Percentiles rank a stretch among this genome's conserved stretches.
These are phyloP conservation scores for Cacoxenus indagator DNA, from an alignment of 2,888 invertebrate genomes.

Conservation along the genomic window DNA sequence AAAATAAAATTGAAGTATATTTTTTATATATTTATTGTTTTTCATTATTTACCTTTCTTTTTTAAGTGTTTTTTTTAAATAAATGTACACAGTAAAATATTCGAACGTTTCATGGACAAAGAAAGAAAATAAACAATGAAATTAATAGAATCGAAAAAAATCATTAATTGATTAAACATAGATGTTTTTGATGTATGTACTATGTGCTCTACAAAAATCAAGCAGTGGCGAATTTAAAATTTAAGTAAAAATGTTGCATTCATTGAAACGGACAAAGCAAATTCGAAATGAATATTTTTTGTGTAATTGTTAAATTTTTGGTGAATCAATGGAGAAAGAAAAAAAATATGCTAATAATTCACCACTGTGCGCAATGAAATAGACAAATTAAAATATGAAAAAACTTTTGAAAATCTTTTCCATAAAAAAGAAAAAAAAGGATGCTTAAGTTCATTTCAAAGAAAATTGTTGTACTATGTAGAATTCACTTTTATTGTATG, in stretches of 20 bases:
- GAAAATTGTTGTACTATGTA: slow-evolving; percentile 4
- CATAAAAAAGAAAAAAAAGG: background rate
- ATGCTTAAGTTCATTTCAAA: background rate
- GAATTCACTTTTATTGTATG: background rate
- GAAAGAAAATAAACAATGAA: background rate
- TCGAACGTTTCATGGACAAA: background rate
- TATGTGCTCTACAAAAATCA: too few relatives aligned
- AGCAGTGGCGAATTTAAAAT: too few relatives aligned
- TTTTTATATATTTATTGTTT: too few relatives aligned
- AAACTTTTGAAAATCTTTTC: background rate
- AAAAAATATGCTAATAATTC: too few relatives aligned
- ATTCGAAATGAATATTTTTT: too few relatives aligned
- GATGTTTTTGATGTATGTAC: background rate
- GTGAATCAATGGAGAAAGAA: too few relatives aligned
- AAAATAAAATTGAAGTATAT: too few relatives aligned
- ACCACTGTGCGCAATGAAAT: background rate
- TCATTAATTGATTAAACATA: background rate
- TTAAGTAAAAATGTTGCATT: too few relatives aligned
- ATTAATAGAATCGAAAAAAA: background rate
- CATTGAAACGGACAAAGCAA: too few relatives aligned
- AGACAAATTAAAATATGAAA: background rate
- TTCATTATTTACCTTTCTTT: too few relatives aligned
- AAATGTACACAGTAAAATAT: background rate
- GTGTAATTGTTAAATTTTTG: too few relatives aligned
- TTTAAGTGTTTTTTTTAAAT: too few relatives aligned